Percentiles rank a stretch among this genome's conserved stretches.
These are phyloP conservation scores for Halcyon leucocephala DNA, from an alignment of 2,797 vertebrate genomes.

Conservation along the genomic window DNA sequence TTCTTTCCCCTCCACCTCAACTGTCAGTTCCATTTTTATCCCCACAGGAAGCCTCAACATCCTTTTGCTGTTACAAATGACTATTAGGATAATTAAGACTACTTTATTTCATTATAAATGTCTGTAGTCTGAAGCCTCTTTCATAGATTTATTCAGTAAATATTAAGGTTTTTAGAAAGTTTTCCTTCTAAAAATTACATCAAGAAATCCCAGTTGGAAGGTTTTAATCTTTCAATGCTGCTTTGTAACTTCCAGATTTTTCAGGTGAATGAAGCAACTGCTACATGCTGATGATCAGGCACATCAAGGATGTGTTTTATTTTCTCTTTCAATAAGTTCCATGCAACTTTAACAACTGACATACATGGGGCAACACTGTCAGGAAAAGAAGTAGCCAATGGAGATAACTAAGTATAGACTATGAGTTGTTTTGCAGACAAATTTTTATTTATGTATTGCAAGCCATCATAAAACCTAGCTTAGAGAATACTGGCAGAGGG, in stretches of 20 bases:
- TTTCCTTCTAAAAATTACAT: neutral
- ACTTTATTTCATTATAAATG: neutral
- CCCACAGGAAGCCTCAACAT: neutral
- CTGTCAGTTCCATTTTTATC: neutral
- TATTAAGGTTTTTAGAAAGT: neutral
- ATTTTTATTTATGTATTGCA: neutral
- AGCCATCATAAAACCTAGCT: neutral
- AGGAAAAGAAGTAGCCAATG: neutral
- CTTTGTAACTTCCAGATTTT: neutral
- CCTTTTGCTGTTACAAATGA: neutral
- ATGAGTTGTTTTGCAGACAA: neutral
- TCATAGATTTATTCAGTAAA: neutral
- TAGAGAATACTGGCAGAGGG: neutral
- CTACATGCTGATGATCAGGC: neutral
- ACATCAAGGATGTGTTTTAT: neutral
- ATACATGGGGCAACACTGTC: fast-evolving
- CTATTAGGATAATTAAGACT: neutral
- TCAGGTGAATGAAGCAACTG: neutral
- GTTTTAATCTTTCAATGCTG: neutral
- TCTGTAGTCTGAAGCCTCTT: neutral
- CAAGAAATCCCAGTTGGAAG: neutral
- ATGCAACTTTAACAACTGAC: neutral
- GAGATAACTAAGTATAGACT: neutral
- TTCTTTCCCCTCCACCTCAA: neutral
- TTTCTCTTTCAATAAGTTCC: neutral